These are phyloP conservation scores for Uloborus diversus DNA, from an alignment of 1,140 invertebrate species.

Conservation along the genomic window DNA sequence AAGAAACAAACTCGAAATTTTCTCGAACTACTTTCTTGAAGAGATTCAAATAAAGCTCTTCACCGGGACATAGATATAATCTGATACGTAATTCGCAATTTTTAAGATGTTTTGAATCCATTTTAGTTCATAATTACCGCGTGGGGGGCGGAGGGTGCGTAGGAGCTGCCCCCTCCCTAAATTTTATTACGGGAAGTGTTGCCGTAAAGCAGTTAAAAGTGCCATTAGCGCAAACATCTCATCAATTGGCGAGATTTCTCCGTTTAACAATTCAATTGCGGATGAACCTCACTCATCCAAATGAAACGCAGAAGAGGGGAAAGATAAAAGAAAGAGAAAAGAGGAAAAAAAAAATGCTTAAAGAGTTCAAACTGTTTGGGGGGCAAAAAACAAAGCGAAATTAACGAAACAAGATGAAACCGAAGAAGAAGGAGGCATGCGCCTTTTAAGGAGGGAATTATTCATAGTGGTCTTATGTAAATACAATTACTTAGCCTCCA, in stretches of 20 bases:
- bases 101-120: too few species aligned
- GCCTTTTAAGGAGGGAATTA: conserved; percentile 51
- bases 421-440: conserved; percentile 1
- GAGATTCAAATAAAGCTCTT: too few species aligned
- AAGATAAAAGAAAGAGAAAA: background rate
- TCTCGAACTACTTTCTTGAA: too few species aligned
- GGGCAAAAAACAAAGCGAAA: conserved; percentile 36
- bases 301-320: conserved; percentile 13
- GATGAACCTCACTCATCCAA: conserved; percentile 33
- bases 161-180: too few species aligned
- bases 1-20: too few species aligned
- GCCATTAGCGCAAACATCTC: background rate
- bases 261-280: conserved; percentile 46
- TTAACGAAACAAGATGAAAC: conserved; percentile 46
- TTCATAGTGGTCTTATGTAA: conserved; percentile 52
- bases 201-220: background rate
- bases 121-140: too few species aligned
- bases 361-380: conserved; percentile 36
- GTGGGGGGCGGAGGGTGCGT: too few species aligned
- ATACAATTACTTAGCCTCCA: conserved; percentile 48
- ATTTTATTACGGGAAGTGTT: too few species aligned
- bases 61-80: too few species aligned
- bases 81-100: too few species aligned
- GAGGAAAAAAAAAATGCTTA: conserved; percentile 28
- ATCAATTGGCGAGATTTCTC: background rate